Percentiles rank a stretch among this genome's conserved stretches.
These are phyloP conservation scores for Alouatta palliata DNA, from an alignment of 2,113 vertebrate genomes.

Conservation along the genomic window DNA sequence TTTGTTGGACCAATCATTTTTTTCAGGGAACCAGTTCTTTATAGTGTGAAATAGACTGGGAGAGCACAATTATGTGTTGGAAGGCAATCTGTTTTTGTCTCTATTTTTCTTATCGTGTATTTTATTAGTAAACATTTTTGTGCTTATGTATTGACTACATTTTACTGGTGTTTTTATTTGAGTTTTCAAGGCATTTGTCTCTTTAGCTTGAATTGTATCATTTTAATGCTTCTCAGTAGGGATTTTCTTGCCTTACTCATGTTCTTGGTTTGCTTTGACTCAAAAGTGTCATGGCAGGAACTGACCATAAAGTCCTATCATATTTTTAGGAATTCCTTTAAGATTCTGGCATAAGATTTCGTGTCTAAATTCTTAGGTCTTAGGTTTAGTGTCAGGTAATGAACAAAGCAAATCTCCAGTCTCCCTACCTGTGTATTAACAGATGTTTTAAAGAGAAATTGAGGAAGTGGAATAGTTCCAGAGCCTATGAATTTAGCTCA, in stretches of 20 bases:
- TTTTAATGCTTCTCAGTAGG: neutral
- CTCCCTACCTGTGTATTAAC: neutral
- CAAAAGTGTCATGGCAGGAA: neutral
- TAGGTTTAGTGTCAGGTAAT: neutral
- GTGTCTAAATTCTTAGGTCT: neutral
- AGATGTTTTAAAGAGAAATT: neutral
- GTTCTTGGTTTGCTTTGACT: neutral
- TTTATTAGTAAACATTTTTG: neutral
- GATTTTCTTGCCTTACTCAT: neutral
- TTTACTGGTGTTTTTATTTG: conserved; percentile 28
- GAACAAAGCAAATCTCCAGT: neutral
- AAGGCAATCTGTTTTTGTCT: neutral
- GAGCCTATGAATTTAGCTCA: neutral
- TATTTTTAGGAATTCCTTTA: neutral
- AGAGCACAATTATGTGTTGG: neutral
- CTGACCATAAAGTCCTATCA: neutral
- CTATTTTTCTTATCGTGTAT: neutral
- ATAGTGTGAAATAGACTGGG: neutral
- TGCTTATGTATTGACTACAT: neutral
- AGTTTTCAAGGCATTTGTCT: neutral
- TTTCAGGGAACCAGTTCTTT: neutral
- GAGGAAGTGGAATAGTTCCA: neutral
- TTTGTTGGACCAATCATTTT: neutral
- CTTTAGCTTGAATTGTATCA: neutral
- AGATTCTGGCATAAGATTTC: neutral